These are phyloP conservation scores for Oxystoma pomonae DNA, from an alignment of 2,888 invertebrate genomes.

Conservation along the genomic window DNA sequence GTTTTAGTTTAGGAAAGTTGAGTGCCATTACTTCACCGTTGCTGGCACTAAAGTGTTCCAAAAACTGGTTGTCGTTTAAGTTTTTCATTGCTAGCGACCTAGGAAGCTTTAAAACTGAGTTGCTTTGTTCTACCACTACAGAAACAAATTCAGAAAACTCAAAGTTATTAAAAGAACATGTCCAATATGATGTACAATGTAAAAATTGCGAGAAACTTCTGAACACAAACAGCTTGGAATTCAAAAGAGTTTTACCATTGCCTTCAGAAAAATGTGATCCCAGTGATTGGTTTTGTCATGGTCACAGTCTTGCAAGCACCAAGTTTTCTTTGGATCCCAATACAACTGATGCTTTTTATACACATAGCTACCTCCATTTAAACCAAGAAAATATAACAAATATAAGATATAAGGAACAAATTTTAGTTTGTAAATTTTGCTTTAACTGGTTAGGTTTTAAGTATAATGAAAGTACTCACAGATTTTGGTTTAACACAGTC, in stretches of 20 bases:
- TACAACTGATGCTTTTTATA: conserved; percentile 55
- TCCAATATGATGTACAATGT: conserved; percentile 50
- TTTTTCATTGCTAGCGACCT: conserved; percentile 35
- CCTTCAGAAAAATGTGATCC: conserved; percentile 58
- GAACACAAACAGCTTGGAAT: conserved; percentile 39
- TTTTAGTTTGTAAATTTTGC: conserved; percentile 56
- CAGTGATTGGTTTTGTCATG: conserved; percentile 66
- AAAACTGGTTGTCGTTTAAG: conserved; percentile 41
- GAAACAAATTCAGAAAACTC: conserved; percentile 22
- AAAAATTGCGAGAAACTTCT: conserved; percentile 40
- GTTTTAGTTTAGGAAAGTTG: conserved; percentile 22
- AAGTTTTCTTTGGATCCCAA: conserved; percentile 47
- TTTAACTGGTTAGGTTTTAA: conserved; percentile 56
- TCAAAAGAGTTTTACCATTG: conserved; percentile 58
- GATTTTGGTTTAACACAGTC: conserved; percentile 58
- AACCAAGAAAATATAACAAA: conserved; percentile 42
- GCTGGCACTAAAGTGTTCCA: conserved; percentile 35
- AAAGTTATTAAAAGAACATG: conserved; percentile 46
- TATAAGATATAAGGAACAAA: conserved; percentile 50
- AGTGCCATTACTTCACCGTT: conserved; percentile 34
- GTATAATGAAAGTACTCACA: conserved; percentile 46
- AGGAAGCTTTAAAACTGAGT: conserved; percentile 40
- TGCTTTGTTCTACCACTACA: conserved; percentile 27
- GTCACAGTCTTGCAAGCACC: conserved; percentile 34
- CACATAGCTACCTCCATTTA: conserved; percentile 53